phyloP scores from a whole-genome alignment of 2,888 invertebrate genomes.

The Pristionchus japonicus region DNA sequence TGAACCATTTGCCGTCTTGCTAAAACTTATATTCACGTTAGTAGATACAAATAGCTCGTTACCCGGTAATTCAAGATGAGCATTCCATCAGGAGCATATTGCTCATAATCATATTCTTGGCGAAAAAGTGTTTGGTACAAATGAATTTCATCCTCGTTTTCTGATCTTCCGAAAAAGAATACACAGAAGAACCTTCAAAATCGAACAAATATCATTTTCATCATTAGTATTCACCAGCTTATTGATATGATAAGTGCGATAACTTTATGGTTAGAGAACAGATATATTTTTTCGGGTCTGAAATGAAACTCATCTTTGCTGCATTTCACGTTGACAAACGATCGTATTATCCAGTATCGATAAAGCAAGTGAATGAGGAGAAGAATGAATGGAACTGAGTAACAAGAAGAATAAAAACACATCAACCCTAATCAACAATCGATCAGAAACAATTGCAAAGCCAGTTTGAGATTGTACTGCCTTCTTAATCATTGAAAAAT shows the following conservation, averaged over 20 bases:
- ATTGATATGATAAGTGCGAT: not conserved
- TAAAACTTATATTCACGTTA: not conserved
- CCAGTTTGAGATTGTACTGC: not conserved
- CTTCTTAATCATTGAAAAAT: not conserved
- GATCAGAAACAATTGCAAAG: not conserved
- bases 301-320: not conserved
- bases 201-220: not conserved
- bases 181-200: not conserved
- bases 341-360: not conserved
- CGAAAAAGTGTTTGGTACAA: not conserved
- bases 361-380: not conserved
- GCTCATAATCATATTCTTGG: not conserved
- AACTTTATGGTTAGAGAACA: not conserved
- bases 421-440: not conserved
- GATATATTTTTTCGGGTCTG: not conserved
- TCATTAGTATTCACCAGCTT: not conserved
- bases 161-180: not conserved
- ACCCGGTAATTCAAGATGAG: not conserved
- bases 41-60: not conserved
- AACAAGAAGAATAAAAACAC: not conserved
- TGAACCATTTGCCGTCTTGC: not conserved
- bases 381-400: not conserved
- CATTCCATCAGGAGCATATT: not conserved
- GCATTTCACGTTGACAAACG: not conserved
- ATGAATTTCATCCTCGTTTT: not conserved